Percentiles rank a stretch among this genome's conserved stretches.
Evolutionary conservation across 1,140 invertebrate species (phyloP).

Genomic region (Sarcophaga peregrina): DNA sequence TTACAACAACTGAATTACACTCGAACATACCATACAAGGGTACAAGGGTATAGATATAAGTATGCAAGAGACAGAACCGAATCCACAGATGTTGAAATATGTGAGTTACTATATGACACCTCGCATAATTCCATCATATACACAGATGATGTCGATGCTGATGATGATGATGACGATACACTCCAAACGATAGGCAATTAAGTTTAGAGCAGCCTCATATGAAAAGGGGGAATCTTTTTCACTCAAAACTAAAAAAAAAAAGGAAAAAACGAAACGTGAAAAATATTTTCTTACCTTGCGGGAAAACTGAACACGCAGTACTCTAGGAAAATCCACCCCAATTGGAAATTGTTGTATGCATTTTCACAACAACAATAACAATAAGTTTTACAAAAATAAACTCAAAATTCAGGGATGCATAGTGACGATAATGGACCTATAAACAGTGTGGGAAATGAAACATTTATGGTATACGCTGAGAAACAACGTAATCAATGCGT

Average conservation of each 20-base stretch:
- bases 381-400: background rate
- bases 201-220: background rate
- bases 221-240: background rate
- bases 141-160: background rate
- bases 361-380: background rate
- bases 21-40: too few relatives aligned
- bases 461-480: background rate
- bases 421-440: too few relatives aligned
- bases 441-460: slow-evolving; percentile 10
- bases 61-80: too few relatives aligned
- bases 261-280: too few relatives aligned
- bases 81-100: background rate
- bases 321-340: background rate
- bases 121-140: slow-evolving; percentile 20
- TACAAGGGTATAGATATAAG: too few relatives aligned
- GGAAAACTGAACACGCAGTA: background rate
- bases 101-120: slow-evolving; percentile 21
- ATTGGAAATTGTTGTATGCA: slow-evolving; percentile 1
- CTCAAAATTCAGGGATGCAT: background rate
- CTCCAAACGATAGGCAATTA: background rate
- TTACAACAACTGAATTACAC: background rate
- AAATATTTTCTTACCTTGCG: background rate
- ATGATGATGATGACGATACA: background rate
- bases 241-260: background rate
- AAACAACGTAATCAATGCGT: background rate